Evolutionary conservation across 2,113 vertebrate species (phyloP).

Genomic region (Ptilonorhynchus violaceus): DNA sequence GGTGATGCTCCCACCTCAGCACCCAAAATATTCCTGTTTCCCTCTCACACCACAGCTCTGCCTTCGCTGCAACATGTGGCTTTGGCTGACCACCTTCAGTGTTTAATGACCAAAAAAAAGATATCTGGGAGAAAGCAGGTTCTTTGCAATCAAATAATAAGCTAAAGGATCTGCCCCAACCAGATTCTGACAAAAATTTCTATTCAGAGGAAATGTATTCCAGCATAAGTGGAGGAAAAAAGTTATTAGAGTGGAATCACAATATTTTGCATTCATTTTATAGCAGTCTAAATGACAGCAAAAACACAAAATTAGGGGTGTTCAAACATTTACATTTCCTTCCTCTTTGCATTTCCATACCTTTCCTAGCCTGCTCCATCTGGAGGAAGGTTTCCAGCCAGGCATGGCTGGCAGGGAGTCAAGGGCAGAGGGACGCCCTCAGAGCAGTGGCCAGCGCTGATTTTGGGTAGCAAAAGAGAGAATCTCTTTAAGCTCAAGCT

Average conservation of each 20-base stretch:
- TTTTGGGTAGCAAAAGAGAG: not conserved
- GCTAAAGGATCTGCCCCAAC: not conserved
- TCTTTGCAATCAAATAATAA: not conserved
- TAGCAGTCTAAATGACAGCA: not conserved
- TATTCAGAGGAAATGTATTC: not conserved
- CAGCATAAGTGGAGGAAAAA: not conserved
- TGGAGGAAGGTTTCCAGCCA: slow-evolving; percentile 19
- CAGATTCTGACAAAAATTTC: not conserved
- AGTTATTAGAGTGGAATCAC: not conserved
- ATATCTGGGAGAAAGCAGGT: not conserved
- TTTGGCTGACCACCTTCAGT: not conserved
- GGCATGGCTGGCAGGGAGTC: not conserved
- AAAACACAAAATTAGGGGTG: not conserved
- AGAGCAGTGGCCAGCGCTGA: not conserved
- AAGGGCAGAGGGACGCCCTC: not conserved
- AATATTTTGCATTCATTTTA: not conserved
- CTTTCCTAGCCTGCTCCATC: not conserved
- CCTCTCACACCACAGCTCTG: not conserved
- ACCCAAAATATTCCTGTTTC: not conserved
- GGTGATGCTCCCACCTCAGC: not conserved
- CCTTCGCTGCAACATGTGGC: not conserved
- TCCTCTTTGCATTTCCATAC: not conserved
- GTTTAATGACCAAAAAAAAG: not conserved
- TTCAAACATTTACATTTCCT: not conserved
- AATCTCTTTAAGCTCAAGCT: not conserved